Base-by-base conservation (phyloP, 2,113 vertebrate genomes). In the Cryptoleucopteryx plumbea region DNA sequence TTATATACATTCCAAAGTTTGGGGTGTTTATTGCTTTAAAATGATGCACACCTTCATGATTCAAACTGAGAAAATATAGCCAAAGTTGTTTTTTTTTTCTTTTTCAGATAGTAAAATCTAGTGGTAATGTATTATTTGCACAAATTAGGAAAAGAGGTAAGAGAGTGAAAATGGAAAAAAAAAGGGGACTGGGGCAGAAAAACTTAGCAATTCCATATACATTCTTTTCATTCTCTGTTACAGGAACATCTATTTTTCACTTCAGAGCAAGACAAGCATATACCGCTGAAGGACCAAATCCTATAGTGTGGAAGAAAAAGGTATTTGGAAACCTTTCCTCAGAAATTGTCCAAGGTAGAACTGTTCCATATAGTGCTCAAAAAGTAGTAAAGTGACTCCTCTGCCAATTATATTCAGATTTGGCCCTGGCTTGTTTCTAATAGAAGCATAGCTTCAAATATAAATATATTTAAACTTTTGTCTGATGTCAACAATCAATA, bases 381-480 rank as follows among this genome's bases (percentile, higher is more conserved):
- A 70, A 75, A 40, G 21, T 22, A 71, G 21, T 27, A 36, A 66
- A 77, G 47, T 62, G 32, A 3, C 16, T 82, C 12, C 23, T 78
- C 13, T 63, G 13, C 8, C 29, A 21, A 27, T n/a, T 45, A 34
- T 9, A 66, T 62, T 73, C 16, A 40, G 29, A 50, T 25, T 13
- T 40, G 20, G 22, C 34, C 19, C 19, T 67, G 38, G 14, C 12
- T 58, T 56, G 42, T 43, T 79, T 82, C 20, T 62, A 72, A 81
- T 15, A 75, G 42, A 85, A 72, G 20, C 13, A n/a, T 38, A 52
- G 22, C 22, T 45, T 72, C 42, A 89, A 75, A 91, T 81, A 93
- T 16, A 72, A 62, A 94, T 85, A 88, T 32, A 45, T 85, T n/a
- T 65, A 91, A 42, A 42, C 73, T 58, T n/a, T 75, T 73, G 61